A percentile compares a stretch with the other conserved stretches of the same genome.
These are phyloP conservation scores for Orchestia grillus DNA, from an alignment of 1,140 invertebrate genomes.

Conservation along the genomic window DNA sequence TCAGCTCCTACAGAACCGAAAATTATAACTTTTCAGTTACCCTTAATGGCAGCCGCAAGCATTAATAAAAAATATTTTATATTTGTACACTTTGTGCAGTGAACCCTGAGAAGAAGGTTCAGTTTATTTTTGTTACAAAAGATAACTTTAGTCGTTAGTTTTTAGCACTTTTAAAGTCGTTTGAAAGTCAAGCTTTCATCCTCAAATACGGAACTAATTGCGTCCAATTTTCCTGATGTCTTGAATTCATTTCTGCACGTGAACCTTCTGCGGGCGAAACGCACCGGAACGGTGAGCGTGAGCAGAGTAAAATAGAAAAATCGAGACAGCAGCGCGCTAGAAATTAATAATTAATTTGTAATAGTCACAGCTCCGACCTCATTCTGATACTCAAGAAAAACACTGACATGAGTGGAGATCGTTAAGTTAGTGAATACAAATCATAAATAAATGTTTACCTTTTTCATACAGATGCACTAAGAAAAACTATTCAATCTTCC, in stretches of 20 bases:
- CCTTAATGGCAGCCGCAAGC: neutral
- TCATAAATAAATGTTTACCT: no score
- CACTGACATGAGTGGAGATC: neutral
- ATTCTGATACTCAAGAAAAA: neutral
- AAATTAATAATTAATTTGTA: neutral
- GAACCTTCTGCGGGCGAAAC: no score
- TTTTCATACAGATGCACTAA: no score
- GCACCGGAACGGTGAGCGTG: neutral
- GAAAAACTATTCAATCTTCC: no score
- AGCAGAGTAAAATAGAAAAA: neutral
- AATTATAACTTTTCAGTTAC: neutral
- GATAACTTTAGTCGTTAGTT: neutral
- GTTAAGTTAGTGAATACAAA: no score
- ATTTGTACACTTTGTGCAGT: neutral
- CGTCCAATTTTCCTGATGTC: neutral
- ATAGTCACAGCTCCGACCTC: neutral
- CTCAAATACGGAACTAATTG: neutral
- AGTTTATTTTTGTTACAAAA: no score
- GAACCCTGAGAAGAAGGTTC: neutral
- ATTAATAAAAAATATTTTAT: neutral
- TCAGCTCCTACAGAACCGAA: neutral
- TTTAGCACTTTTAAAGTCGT: neutral
- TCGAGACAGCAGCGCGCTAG: neutral
- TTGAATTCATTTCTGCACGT: neutral
- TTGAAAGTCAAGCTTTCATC: neutral